These are phyloP conservation scores for Hyppa rectilinea DNA, from an alignment of 2,888 invertebrate genomes.

Conservation along the genomic window DNA sequence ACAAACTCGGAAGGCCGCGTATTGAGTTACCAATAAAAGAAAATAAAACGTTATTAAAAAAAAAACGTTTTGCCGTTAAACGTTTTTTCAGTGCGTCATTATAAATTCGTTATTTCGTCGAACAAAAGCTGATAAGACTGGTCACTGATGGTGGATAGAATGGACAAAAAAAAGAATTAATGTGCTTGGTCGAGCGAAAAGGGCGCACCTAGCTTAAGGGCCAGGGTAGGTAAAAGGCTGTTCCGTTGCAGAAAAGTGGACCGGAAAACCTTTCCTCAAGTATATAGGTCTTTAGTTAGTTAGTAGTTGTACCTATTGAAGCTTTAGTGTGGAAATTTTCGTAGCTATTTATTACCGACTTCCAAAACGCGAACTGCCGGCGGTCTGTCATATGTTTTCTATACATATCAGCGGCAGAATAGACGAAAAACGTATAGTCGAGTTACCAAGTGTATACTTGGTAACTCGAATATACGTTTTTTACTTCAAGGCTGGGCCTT, in stretches of 20 bases:
- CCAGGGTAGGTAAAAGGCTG: slow-evolving; percentile 34
- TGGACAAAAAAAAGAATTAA: slow-evolving; percentile 27
- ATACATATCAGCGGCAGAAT: no score
- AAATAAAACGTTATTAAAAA: not conserved
- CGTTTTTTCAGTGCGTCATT: slow-evolving; percentile 18
- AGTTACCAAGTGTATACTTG: no score
- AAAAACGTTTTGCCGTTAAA: not conserved
- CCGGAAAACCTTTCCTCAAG: slow-evolving; percentile 44
- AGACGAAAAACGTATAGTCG: no score
- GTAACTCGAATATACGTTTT: no score
- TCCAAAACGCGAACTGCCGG: no score
- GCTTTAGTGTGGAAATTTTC: not conserved
- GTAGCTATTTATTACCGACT: slow-evolving; percentile 4
- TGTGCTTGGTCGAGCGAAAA: slow-evolving; percentile 52
- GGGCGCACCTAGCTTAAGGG: slow-evolving; percentile 43
- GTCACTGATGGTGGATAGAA: slow-evolving; percentile 31
- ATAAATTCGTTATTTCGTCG: slow-evolving; percentile 29
- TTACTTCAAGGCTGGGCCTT: no score
- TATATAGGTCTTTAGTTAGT: not conserved
- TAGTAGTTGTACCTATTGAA: slow-evolving; percentile 7
- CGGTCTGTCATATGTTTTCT: no score
- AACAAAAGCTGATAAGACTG: slow-evolving; percentile 20
- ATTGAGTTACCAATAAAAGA: slow-evolving; percentile 15
- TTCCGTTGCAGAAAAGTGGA: slow-evolving; percentile 33
- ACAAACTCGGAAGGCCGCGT: slow-evolving; percentile 6